phyloP scores from a whole-genome alignment of 1,140 invertebrate genomes.

The Leptonema lineaticorne region DNA sequence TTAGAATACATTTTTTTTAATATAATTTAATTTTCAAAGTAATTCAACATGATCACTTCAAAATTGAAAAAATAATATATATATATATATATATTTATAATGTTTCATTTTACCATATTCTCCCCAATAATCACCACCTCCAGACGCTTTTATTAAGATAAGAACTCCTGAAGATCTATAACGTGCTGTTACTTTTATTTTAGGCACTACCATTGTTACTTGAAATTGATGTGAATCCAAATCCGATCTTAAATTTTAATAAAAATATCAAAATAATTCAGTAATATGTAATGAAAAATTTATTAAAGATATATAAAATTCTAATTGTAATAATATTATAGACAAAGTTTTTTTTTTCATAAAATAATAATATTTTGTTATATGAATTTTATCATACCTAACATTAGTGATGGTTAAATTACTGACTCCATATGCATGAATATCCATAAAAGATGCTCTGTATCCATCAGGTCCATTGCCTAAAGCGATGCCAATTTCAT shows the following conservation, averaged over 20 bases:
- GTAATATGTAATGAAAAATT: background rate
- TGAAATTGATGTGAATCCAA: slow-evolving; percentile 76
- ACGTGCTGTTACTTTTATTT: slow-evolving; percentile 70
- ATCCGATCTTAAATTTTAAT: slow-evolving; percentile 61
- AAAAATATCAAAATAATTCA: slow-evolving; percentile 21
- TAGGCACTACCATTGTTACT: slow-evolving; percentile 72
- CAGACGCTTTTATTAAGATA: slow-evolving; percentile 75
- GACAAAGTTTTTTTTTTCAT: too few relatives aligned
- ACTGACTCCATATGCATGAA: slow-evolving; percentile 76
- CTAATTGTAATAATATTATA: background rate
- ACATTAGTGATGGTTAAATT: slow-evolving; percentile 74
- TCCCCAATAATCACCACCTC: slow-evolving; percentile 83
- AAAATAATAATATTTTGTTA: too few relatives aligned
- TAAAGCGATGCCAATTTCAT: slow-evolving; percentile 76
- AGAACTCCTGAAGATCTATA: slow-evolving; percentile 77
- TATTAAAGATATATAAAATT: slow-evolving; percentile 36
- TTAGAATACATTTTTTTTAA: too few relatives aligned
- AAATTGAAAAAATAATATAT: too few relatives aligned
- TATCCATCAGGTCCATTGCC: slow-evolving; percentile 77
- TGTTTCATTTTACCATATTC: slow-evolving; percentile 78
- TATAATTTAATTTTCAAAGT: too few relatives aligned
- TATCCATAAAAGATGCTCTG: slow-evolving; percentile 73
- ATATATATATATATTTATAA: background rate
- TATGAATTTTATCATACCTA: too few relatives aligned
- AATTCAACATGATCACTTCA: too few relatives aligned